Evolutionary conservation across 2,888 invertebrate species (phyloP), one percentile per base, ranked within the genome.

Genomic region (Euplexia lucipara): DNA sequence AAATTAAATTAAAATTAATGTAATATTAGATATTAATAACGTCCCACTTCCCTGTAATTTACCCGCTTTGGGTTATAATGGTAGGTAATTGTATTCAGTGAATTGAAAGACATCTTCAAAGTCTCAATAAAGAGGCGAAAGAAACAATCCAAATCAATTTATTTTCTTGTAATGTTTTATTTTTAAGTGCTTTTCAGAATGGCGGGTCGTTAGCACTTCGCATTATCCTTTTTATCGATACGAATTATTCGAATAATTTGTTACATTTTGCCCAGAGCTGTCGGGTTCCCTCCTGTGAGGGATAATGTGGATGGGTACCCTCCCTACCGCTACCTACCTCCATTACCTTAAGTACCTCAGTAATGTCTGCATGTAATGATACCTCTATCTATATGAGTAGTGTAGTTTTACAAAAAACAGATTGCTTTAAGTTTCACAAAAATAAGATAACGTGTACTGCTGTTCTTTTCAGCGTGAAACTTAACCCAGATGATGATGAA

Each of bases 291-390:
- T 14, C 26, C 26, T 10, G 10, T 42, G 14, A 30, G 20, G 45
- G 34, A 37, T 70, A 37, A 14, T 32, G 30, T 22, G 26, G n/a
- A 32, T 22, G 8, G 16, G 26, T 16, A n/a, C 41, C 12, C 30
- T 22, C 0, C 18, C 9, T 22, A 1, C 12, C 20, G 10, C 44
- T 18, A 5, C 12, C 32, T 32, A 30, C 22, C 35, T 59, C 8
- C 42, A 42, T 42, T 44, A 60, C 30, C 42, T 35, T 48, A n/a
- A 48, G 66, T 48, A 70, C 41, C 32, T 32, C 37, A 22, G 32
- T 60, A 37, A 66, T 44, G 49, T 32, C 42, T 70, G 22, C 32
- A 49, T 70, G 8, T 60, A 35, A 37, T 18, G 30, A 14, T 26
- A n/a, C 16, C 39, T 39, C 3, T 4, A 18, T 48, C 35, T 26